Evolutionary conservation across 2,888 invertebrate species (phyloP).

Genomic region (Sabatieria punctata): DNA sequence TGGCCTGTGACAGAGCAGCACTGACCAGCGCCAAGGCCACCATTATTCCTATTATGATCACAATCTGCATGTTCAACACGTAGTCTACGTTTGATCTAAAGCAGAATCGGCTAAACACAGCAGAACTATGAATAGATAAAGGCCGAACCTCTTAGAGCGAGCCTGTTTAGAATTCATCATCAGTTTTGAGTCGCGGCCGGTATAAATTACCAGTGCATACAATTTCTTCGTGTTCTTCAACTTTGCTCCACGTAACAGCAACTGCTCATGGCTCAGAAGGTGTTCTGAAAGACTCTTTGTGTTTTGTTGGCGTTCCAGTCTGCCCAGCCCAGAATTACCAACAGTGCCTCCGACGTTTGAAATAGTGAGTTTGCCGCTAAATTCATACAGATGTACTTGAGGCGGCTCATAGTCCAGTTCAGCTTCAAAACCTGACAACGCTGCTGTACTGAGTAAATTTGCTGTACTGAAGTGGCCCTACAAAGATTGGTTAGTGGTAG

Average conservation of each 20-base stretch:
- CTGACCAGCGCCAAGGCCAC: slow-evolving; percentile 72
- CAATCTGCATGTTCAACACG: slow-evolving; percentile 44
- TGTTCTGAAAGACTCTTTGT: no score
- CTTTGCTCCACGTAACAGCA: slow-evolving; percentile 68
- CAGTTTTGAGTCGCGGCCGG: slow-evolving; percentile 94
- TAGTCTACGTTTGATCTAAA: slow-evolving; percentile 20
- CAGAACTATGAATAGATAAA: no score
- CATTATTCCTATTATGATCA: slow-evolving; percentile 80
- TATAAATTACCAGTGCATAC: slow-evolving; percentile 78
- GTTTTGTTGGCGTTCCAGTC: no score
- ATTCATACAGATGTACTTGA: slow-evolving; percentile 87
- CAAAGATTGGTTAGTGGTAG: no score
- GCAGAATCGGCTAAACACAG: slow-evolving; percentile 7
- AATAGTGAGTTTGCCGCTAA: slow-evolving; percentile 51
- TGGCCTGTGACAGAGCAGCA: slow-evolving; percentile 70
- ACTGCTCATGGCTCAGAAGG: slow-evolving; percentile 45
- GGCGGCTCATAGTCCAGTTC: slow-evolving; percentile 86
- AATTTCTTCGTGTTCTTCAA: slow-evolving; percentile 90
- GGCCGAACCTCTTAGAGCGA: slow-evolving; percentile 68
- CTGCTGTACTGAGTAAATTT: slow-evolving; percentile 50
- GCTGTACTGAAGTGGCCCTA: slow-evolving; percentile 59
- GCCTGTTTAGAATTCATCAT: slow-evolving; percentile 77
- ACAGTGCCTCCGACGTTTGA: slow-evolving; percentile 14
- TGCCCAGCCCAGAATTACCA: no score
- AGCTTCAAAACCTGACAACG: slow-evolving; percentile 54